Evolutionary conservation across 1,140 invertebrate species (phyloP), one percentile per base, ranked within the genome.

Genomic region (Drosophila quadrilineata): DNA sequence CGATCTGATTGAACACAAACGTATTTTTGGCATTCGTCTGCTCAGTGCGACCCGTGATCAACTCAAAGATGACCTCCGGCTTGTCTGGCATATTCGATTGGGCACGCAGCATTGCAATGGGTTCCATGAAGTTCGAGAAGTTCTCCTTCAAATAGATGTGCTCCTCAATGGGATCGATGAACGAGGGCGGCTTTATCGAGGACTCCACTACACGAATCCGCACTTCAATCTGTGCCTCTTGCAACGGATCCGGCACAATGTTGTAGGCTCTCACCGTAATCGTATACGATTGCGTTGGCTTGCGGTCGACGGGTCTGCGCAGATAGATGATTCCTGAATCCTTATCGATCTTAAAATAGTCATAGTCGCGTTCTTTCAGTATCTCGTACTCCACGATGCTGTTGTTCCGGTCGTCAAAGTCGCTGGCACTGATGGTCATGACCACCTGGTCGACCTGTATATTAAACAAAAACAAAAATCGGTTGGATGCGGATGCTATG

Each of bases 391-490:
- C 89, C 2, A 97, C 92, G 63, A 94, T 93, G 26, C 95, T 95
- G 90, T 97, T 97, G 73, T 95, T 93, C 5, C 95, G 95, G 80
- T 96, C 95, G 86, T 97, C 96, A 57, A 96, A 94, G 89, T 97
- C 96, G 8, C 95, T 96, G 2, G 96, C 96, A 29, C 95, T 95
- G 84, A 97, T 95, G 85, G 95, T 92, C 94, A 96, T 96, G 28
- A 97, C 95, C 79, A 95, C 94, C 33, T 92, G 91, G 62, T 89
- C 80, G 63, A 84, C 57, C 88, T 89, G 85, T 17, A 76, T 87
- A n/a, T 67, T 73, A 19, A 60, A 64, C 21, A 64, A 14, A 65
- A 71, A 71, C 45, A 12, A 24, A n/a, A 41, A 40, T 62, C 58
- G 49, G 35, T 68, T 62, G 43, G 33, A 33, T 24, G 17, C 6